Evolutionary conservation across 2,888 invertebrate genomes (phyloP).

Genomic region (Agonum fuliginosum): DNA sequence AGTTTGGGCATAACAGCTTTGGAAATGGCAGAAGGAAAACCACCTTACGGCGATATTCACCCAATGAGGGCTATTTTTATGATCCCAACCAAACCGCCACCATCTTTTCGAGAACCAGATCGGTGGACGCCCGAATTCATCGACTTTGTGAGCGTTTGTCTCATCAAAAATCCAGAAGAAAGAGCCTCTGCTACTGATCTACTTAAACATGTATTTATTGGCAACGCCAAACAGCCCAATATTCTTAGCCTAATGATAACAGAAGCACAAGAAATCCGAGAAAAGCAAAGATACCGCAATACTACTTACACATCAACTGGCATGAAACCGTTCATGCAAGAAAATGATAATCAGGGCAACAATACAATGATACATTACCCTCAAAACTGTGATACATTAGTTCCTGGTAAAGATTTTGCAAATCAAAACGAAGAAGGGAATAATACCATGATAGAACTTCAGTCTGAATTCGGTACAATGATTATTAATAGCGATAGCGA

Average conservation of each 20-base stretch:
- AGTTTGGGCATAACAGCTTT: constrained; percentile 94
- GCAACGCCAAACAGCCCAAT: constrained; percentile 85
- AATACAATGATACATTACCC: constrained; percentile 56
- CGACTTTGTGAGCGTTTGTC: constrained; percentile 92
- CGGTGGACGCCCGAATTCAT: constrained; percentile 95
- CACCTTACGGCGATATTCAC: constrained; percentile 95
- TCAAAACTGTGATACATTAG: constrained; percentile 71
- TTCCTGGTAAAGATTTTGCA: constrained; percentile 75
- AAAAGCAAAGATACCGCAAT: constrained; percentile 79
- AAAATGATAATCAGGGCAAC: constrained; percentile 39
- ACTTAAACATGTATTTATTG: constrained; percentile 90
- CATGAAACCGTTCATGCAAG: constrained; percentile 37
- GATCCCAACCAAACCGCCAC: constrained; percentile 98
- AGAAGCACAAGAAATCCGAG: constrained; percentile 90
- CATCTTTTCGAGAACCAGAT: constrained; percentile 94
- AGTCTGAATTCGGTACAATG: constrained; percentile 85
- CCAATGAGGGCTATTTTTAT: constrained; percentile 96
- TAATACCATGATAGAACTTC: constrained; percentile 80
- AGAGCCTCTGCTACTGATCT: constrained; percentile 90
- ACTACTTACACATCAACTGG: constrained; percentile 49
- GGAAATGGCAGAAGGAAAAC: constrained; percentile 97
- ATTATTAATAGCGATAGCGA: constrained; percentile 90
- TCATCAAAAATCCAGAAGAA: constrained; percentile 92
- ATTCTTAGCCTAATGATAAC: constrained; percentile 90
- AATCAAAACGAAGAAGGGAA: constrained; percentile 68